Evolutionary conservation across 1,140 invertebrate species (phyloP).

Genomic region (Camponotus pennsylvanicus): DNA sequence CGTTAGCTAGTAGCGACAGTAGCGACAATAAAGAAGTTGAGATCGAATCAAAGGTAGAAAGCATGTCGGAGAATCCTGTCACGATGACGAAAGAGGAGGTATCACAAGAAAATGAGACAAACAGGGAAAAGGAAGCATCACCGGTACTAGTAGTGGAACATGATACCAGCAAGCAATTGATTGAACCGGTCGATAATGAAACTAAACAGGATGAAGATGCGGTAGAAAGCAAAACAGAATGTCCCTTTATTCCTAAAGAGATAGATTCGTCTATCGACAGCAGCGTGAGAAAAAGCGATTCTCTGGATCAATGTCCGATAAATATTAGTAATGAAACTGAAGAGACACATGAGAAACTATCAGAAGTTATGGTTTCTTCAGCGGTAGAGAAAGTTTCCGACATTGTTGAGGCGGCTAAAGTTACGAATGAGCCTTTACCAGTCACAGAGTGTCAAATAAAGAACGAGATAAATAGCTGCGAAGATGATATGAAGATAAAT

Average conservation of each 20-base stretch:
- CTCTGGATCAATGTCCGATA: no score
- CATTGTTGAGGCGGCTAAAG: neutral
- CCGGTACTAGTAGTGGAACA: neutral
- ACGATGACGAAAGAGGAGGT: neutral
- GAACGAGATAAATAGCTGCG: constrained; percentile 47
- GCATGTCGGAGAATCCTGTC: constrained; percentile 5
- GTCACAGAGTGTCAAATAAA: constrained; percentile 40
- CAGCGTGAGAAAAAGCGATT: neutral
- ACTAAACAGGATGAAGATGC: neutral
- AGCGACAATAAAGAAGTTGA: neutral
- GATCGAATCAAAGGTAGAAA: neutral
- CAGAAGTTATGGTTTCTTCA: neutral
- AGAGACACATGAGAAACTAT: no score
- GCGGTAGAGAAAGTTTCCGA: constrained; percentile 2
- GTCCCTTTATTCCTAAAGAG: neutral
- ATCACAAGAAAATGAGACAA: constrained; percentile 17
- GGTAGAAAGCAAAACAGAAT: neutral
- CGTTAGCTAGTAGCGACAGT: constrained; percentile 9
- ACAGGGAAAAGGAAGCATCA: neutral
- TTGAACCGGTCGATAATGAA: neutral
- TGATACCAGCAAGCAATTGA: neutral
- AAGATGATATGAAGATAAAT: constrained; percentile 40
- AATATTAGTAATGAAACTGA: neutral
- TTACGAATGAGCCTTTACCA: constrained; percentile 17
- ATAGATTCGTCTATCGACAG: neutral